Conservation (phyloP, 2,113 vertebrate genomes). For the Lepidothrix coronata region DNA sequence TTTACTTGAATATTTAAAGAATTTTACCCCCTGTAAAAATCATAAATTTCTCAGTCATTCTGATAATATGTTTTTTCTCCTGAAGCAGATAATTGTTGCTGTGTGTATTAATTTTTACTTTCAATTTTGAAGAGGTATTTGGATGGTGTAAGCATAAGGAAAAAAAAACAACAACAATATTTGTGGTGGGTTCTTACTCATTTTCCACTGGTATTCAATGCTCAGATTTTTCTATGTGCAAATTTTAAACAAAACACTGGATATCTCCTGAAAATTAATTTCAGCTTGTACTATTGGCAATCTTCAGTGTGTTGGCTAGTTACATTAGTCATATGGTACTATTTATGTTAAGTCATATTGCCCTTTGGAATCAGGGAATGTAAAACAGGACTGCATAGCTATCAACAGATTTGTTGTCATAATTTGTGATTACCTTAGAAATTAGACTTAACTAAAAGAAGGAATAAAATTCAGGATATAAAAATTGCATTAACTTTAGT, state of each 20-base stretch:
- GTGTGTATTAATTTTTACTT: not conserved
- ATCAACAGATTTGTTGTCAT: not conserved
- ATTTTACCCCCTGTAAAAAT: not conserved
- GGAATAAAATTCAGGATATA: not conserved
- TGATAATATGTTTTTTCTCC: not conserved
- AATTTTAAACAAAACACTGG: not conserved
- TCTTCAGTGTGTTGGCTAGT: not conserved
- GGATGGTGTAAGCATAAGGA: fast-evolving
- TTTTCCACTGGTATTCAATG: not conserved
- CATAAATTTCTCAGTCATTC: not conserved
- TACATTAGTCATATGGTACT: not conserved
- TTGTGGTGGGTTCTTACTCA: not conserved
- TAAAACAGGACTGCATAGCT: not conserved
- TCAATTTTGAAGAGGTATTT: not conserved
- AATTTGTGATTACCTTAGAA: not conserved
- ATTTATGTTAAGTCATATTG: not conserved
- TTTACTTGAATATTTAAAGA: not conserved
- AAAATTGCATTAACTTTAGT: not conserved
- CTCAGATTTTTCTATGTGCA: not conserved
- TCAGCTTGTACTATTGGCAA: not conserved
- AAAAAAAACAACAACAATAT: not conserved
- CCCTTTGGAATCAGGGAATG: not conserved
- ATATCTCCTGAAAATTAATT: not conserved
- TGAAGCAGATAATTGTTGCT: not conserved
- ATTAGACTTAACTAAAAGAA: not conserved